Percentiles rank a stretch among this genome's conserved stretches.
These are phyloP conservation scores for Sterna hirundo DNA, from an alignment of 2,113 vertebrate genomes.

Conservation along the genomic window DNA sequence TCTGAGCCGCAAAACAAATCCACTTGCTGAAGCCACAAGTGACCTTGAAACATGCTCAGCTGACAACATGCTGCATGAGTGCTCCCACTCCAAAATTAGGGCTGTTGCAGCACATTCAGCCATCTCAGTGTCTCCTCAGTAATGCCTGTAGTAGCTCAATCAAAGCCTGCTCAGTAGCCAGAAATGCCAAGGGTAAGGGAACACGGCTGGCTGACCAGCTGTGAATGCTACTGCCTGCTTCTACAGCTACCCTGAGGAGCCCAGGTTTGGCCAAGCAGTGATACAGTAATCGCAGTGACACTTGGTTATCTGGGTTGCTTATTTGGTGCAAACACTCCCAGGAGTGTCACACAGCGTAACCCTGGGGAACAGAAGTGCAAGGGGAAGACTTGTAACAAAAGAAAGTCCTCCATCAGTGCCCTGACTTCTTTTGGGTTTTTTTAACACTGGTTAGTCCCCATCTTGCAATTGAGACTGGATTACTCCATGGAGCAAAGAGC, in stretches of 20 bases:
- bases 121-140: neutral
- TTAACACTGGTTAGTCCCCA: neutral
- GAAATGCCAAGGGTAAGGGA: neutral
- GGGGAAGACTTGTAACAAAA: accelerated
- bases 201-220: neutral
- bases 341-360: neutral
- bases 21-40: neutral
- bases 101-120: neutral
- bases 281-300: accelerated
- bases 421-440: neutral
- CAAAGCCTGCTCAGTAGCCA: neutral
- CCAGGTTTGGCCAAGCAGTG: neutral
- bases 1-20: neutral
- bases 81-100: neutral
- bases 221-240: neutral
- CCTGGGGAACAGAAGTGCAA: neutral
- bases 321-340: neutral
- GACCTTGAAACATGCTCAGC: neutral
- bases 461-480: neutral
- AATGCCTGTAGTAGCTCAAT: neutral
- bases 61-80: accelerated
- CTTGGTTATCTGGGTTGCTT: neutral
- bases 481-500: neutral
- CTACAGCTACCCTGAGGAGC: neutral
- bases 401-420: neutral